Evolutionary conservation across 2,113 vertebrate species (phyloP).

Genomic region (Phaethornis superciliosus): DNA sequence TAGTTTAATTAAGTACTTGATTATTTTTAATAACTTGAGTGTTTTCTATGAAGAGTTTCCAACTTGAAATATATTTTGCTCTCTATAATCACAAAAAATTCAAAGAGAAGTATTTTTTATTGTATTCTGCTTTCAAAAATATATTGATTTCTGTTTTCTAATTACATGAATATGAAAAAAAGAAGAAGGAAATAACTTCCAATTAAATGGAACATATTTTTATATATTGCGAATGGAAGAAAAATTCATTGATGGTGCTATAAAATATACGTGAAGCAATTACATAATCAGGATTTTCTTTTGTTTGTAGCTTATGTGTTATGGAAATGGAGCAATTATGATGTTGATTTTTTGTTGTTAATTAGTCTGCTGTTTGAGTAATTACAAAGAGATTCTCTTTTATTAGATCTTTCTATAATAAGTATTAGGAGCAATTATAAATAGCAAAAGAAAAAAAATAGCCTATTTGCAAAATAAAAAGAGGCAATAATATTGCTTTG

Average conservation of each 20-base stretch:
- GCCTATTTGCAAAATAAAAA: slow-evolving; percentile 45
- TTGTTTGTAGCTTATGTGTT: slow-evolving; percentile 5
- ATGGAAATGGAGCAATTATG: slow-evolving; percentile 50
- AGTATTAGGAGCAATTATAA: slow-evolving; percentile 49
- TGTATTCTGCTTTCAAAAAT: background rate
- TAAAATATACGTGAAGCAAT: slow-evolving; percentile 39
- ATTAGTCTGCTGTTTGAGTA: slow-evolving; percentile 43
- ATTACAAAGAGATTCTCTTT: slow-evolving; percentile 30
- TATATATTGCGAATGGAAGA: slow-evolving; percentile 13
- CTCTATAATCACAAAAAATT: background rate
- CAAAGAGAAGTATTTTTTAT: background rate
- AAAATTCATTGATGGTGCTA: background rate
- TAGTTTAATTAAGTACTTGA: background rate
- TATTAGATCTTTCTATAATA: slow-evolving; percentile 33
- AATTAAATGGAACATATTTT: slow-evolving; percentile 31
- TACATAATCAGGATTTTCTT: slow-evolving; percentile 46
- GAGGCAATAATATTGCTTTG: background rate
- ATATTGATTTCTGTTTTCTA: background rate
- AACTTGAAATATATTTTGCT: background rate
- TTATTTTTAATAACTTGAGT: background rate
- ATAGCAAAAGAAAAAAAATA: slow-evolving; percentile 36
- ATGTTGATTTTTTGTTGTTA: slow-evolving; percentile 53
- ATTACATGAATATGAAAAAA: slow-evolving; percentile 19
- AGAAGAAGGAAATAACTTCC: slow-evolving; percentile 30
- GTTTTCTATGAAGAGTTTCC: background rate